Percentiles rank a stretch among this genome's conserved stretches.
Conservation (phyloP, 2,797 vertebrate species). For the Hydrolagus colliei region DNA sequence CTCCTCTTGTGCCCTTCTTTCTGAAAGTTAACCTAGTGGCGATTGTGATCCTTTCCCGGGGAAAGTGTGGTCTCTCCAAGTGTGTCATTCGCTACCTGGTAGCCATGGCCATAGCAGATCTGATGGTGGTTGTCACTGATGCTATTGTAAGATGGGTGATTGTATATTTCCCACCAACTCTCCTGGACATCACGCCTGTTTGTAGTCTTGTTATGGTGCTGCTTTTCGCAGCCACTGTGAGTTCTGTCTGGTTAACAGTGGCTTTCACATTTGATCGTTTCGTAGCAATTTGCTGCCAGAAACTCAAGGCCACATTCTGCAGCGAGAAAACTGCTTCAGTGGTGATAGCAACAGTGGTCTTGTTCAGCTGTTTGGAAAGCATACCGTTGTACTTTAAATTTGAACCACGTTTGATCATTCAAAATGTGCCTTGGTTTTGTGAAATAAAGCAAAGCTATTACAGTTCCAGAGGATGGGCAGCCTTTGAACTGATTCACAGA, state of each 20-base stretch:
- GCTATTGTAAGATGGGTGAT: neutral
- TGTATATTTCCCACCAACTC: neutral
- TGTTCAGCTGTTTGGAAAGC: neutral
- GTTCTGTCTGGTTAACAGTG: neutral
- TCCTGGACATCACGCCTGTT: neutral
- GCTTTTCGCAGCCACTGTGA: neutral
- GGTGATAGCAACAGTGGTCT: neutral
- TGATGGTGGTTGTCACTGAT: neutral
- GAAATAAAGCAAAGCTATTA: neutral
- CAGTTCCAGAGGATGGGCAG: neutral
- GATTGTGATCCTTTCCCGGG: neutral
- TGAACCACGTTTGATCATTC: neutral
- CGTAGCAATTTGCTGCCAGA: neutral
- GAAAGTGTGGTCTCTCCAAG: neutral
- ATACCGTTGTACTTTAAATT: neutral
- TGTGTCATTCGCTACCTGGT: neutral
- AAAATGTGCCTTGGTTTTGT: neutral
- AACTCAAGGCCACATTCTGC: neutral
- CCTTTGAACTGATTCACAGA: neutral
- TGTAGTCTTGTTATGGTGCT: neutral
- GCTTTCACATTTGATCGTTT: slow-evolving; percentile 2
- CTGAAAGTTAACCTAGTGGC: neutral
- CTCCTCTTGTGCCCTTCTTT: neutral
- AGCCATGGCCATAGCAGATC: neutral
- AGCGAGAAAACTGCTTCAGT: neutral